Base-by-base conservation (phyloP, 2,113 vertebrate species). In the Pterocles burchelli region DNA sequence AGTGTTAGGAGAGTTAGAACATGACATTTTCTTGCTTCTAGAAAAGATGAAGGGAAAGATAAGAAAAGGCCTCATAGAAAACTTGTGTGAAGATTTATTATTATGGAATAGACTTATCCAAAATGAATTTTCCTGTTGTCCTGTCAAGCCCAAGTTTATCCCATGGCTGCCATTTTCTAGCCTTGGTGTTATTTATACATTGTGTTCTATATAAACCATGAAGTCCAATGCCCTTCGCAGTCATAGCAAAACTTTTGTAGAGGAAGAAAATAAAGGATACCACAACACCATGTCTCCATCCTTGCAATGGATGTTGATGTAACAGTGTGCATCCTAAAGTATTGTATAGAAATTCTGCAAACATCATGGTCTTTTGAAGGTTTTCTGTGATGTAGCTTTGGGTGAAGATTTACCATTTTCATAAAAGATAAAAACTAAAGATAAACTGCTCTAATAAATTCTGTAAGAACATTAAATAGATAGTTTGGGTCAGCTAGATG, bases 91-190 rank as follows among this genome's bases (percentile, higher is more conserved):
- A 94, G 41, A 65, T 76, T 34, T 73, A 80, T 19, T 93, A 6
- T 72, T 73, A 49, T 80, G 31, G 57, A 22, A 9, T 13, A 33
- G 29, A 15, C 18, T 34, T 61, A 41, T 34, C 45, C 80, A 36
- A 83, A 75, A 78, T 36, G 3, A 70, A 82, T 26, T 59, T 93
- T 66, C 6, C 17, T 58, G 7, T 76, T 59, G 5, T 34, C 29
- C 17, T 63, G 16, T 63, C 72, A 93, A 77, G 22, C 10, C 11
- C n/a, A 90, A 90, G 88, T 93, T 95, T 85, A 62, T 94, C n/a
- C 68, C 31, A 54, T 55, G 14, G 22, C 13, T 38, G 16, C 16
- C 14, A 4, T 88, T 77, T 92, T 63, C 48, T 58, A 80, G 8
- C 24, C 57, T 24, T 3, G 2, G 21, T 83, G 13, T 34, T 66